These are phyloP conservation scores for Apteryx owenii DNA, from an alignment of 2,113 vertebrate genomes.

Conservation along the genomic window DNA sequence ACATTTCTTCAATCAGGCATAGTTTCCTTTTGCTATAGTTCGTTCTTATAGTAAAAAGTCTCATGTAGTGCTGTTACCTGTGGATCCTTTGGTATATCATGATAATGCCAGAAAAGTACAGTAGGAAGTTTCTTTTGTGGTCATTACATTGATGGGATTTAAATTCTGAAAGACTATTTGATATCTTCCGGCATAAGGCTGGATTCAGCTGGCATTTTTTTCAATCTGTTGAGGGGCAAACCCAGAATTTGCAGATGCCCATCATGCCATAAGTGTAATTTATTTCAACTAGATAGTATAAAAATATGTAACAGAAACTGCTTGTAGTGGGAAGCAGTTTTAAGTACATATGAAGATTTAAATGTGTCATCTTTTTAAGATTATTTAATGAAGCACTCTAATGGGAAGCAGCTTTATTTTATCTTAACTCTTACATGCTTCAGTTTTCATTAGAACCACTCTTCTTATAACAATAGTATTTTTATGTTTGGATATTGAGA, in stretches of 20 bases:
- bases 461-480: not conserved
- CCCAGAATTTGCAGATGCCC: not conserved
- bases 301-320: not conserved
- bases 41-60: not conserved
- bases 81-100: not conserved
- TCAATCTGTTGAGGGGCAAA: not conserved
- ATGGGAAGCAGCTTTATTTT: not conserved
- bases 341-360: not conserved
- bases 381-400: not conserved
- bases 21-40: not conserved
- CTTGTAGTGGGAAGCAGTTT: not conserved
- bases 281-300: not conserved
- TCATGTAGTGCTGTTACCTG: not conserved
- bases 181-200: not conserved
- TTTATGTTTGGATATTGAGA: constrained; percentile 47
- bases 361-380: not conserved
- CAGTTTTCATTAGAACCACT: constrained; percentile 15
- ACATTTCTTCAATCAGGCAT: not conserved
- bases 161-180: not conserved
- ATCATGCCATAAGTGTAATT: not conserved
- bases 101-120: not conserved
- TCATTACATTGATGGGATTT: not conserved
- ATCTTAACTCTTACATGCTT: not conserved
- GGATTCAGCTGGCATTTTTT: not conserved
- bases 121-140: not conserved